A percentile compares a stretch with the other conserved stretches of the same genome.
These are phyloP conservation scores for Brenthis hecate DNA, from an alignment of 2,888 invertebrate genomes.

Conservation along the genomic window DNA sequence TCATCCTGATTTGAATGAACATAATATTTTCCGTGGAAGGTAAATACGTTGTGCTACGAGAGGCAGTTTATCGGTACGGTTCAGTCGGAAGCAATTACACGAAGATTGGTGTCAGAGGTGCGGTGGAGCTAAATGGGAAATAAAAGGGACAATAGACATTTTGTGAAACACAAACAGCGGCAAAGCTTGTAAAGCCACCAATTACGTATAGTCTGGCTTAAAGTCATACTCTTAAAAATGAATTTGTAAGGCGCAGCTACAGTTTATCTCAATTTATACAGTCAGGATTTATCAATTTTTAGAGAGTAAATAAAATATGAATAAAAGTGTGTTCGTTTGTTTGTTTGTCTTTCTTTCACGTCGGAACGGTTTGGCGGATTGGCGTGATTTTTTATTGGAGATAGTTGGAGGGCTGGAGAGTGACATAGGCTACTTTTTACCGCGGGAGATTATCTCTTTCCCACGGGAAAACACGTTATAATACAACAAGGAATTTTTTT, in stretches of 20 bases:
- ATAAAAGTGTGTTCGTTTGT: too few relatives aligned
- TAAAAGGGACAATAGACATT: conserved; percentile 41
- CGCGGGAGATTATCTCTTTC: too few relatives aligned
- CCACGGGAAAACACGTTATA: too few relatives aligned
- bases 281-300: too few relatives aligned
- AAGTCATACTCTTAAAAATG: conserved; percentile 11
- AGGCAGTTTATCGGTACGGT: conserved; percentile 38
- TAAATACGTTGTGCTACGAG: conserved; percentile 11
- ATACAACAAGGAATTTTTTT: too few relatives aligned
- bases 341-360: too few relatives aligned
- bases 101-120: conserved; percentile 44
- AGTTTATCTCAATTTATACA: too few relatives aligned
- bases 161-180: conserved; percentile 22
- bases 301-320: too few relatives aligned
- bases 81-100: conserved; percentile 55
- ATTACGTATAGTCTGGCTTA: conserved; percentile 13
- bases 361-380: too few relatives aligned
- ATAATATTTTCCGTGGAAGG: conserved; percentile 15
- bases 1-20: conserved; percentile 4
- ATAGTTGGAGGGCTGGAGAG: too few relatives aligned
- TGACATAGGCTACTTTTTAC: too few relatives aligned
- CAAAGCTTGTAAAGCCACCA: conserved; percentile 18
- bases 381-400: too few relatives aligned
- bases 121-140: conserved; percentile 24
- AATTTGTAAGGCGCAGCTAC: background rate